These are phyloP conservation scores for Drosophila nigromelanica DNA, from an alignment of 1,140 invertebrate genomes.

Conservation along the genomic window DNA sequence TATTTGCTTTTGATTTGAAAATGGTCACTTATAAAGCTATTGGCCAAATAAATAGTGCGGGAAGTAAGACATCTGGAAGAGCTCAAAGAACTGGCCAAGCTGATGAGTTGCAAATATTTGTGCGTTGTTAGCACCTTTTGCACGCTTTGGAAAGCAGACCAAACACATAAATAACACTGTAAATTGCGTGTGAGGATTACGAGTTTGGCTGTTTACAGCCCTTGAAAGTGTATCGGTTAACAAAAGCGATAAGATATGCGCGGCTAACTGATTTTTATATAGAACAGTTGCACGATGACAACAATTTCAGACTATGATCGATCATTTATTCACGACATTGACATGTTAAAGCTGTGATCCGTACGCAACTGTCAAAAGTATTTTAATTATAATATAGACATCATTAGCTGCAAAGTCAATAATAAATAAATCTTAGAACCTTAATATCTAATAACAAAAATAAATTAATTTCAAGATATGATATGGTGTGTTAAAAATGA, in stretches of 20 bases:
- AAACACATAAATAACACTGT: conserved; percentile 13
- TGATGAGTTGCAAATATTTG: conserved; percentile 62
- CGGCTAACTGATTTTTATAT: not conserved
- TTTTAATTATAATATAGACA: too few species aligned
- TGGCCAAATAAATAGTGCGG: not conserved
- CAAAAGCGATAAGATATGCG: conserved; percentile 31
- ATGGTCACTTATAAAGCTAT: conserved; percentile 1
- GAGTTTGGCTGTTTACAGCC: conserved; percentile 15
- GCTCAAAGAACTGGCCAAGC: conserved; percentile 12
- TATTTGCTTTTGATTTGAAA: conserved; percentile 44
- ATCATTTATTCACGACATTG: too few species aligned
- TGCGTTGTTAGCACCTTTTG: conserved; percentile 37
- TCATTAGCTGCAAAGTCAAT: too few species aligned
- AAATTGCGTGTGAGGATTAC: conserved; percentile 10
- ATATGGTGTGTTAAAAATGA: too few species aligned
- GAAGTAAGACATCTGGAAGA: conserved; percentile 12
- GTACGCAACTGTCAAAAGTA: too few species aligned
- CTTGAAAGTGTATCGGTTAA: conserved; percentile 6
- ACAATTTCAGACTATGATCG: too few species aligned
- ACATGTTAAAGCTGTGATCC: too few species aligned
- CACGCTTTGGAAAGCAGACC: conserved; percentile 14
- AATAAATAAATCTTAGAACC: too few species aligned
- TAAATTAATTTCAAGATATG: too few species aligned
- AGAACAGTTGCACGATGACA: not conserved
- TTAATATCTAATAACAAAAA: too few species aligned